phyloP scores from a whole-genome alignment of 2,888 invertebrate species.

The Mamestra brassicae region DNA sequence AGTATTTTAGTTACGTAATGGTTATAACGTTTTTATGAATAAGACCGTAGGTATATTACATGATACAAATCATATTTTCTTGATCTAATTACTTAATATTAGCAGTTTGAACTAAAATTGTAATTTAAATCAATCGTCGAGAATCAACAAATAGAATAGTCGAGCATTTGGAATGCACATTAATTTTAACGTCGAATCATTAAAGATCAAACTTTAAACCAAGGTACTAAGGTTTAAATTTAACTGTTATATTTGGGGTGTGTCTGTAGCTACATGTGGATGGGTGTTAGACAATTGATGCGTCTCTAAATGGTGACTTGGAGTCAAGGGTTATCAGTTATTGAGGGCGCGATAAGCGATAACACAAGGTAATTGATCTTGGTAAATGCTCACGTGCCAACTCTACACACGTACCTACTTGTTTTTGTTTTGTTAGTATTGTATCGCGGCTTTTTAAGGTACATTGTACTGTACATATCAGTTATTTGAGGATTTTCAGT shows the following conservation, averaged over 20 bases:
- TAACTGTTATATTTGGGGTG: constrained; percentile 3
- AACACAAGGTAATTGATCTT: constrained; percentile 56
- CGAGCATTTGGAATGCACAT: constrained; percentile 8
- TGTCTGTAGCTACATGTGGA: constrained; percentile 24
- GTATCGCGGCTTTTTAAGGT: background rate
- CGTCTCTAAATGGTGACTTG: constrained; percentile 52
- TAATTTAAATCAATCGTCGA: constrained; percentile 41
- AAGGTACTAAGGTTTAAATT: constrained; percentile 10
- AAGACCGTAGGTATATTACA: background rate
- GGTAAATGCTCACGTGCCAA: constrained; percentile 31
- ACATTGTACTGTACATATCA: too few relatives aligned
- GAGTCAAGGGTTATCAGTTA: constrained; percentile 52
- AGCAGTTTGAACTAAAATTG: background rate
- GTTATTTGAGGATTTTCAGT: too few relatives aligned
- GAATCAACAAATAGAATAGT: constrained; percentile 19
- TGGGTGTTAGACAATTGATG: constrained; percentile 45
- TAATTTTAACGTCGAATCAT: background rate
- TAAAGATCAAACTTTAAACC: constrained; percentile 15
- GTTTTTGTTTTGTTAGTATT: background rate
- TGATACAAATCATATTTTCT: background rate
- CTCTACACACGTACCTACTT: constrained; percentile 19
- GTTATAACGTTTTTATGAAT: too few relatives aligned
- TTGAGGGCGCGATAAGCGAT: constrained; percentile 52
- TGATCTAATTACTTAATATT: constrained; percentile 1
- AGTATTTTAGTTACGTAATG: too few relatives aligned